Conservation (phyloP, 2,797 vertebrate genomes). For the Nasua narica region DNA sequence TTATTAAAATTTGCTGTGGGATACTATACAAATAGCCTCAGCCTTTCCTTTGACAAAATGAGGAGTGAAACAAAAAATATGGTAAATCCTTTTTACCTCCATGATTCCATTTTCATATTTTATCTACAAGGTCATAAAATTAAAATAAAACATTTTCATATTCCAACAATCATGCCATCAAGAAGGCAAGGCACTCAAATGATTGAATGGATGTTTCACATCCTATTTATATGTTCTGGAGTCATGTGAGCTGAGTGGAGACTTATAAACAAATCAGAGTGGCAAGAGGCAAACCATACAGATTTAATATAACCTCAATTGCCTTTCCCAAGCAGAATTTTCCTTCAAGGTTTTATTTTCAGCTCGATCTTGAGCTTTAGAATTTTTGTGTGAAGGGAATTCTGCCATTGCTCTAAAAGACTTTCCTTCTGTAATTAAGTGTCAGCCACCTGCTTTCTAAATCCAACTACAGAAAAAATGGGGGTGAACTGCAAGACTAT, state of each 20-base stretch:
- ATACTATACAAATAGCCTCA: neutral
- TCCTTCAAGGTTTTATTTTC: conserved; percentile 43
- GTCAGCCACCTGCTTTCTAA: conserved; percentile 60
- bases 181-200: neutral
- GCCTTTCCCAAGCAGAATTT: conserved; percentile 31
- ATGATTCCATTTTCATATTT: neutral
- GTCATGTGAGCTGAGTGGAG: neutral
- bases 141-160: conserved; percentile 10
- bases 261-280: conserved; percentile 29
- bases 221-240: neutral
- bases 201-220: neutral
- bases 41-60: neutral
- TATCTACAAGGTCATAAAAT: neutral
- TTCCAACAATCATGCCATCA: neutral
- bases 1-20: neutral
- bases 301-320: neutral
- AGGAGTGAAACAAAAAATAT: neutral
- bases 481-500: neutral
- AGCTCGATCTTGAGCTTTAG: conserved; percentile 13
- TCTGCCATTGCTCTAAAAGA: conserved; percentile 21
- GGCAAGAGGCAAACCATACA: neutral
- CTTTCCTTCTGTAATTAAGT: conserved; percentile 23
- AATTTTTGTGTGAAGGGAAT: conserved; percentile 15
- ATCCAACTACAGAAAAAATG: conserved; percentile 46
- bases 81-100: neutral